Percentiles rank a stretch among this genome's conserved stretches.
Evolutionary conservation across 2,888 invertebrate species (phyloP).

Genomic region (Brachyptera risi): DNA sequence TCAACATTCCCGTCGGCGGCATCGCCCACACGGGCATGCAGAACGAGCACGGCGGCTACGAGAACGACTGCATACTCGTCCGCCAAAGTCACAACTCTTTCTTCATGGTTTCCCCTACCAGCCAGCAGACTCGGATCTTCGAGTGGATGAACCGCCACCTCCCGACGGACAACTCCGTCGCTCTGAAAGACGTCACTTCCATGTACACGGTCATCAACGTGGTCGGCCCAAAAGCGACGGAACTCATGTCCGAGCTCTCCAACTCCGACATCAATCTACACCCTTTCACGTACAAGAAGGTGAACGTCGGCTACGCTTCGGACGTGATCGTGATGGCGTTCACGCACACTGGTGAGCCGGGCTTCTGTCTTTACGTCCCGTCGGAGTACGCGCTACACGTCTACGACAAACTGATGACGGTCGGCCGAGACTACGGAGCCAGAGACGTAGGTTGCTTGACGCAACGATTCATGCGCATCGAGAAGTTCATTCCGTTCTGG

Average conservation of each 20-base stretch:
- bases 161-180: conserved; percentile 56
- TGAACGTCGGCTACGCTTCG: conserved; percentile 64
- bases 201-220: conserved; percentile 69
- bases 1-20: conserved; percentile 58
- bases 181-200: conserved; percentile 63
- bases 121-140: conserved; percentile 67
- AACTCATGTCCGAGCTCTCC: conserved; percentile 59
- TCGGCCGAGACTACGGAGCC: conserved; percentile 62
- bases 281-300: conserved; percentile 60
- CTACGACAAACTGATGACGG: conserved; percentile 61
- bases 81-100: conserved; percentile 57
- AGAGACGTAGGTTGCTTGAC: conserved; percentile 64
- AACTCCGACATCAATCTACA: conserved; percentile 58
- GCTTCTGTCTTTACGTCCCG: conserved; percentile 65
- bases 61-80: conserved; percentile 69
- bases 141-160: conserved; percentile 65
- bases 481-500: conserved; percentile 69
- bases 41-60: conserved; percentile 65
- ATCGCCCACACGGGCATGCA: conserved; percentile 69
- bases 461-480: conserved; percentile 61
- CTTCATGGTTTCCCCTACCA: conserved; percentile 75
- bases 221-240: conserved; percentile 64
- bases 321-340: conserved; percentile 67
- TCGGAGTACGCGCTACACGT: conserved; percentile 71
- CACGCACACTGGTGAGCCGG: conserved; percentile 68